Evolutionary conservation across 2,797 vertebrate species (phyloP), one percentile per base, ranked within the genome.

Genomic region (Anguilla pacifica): DNA sequence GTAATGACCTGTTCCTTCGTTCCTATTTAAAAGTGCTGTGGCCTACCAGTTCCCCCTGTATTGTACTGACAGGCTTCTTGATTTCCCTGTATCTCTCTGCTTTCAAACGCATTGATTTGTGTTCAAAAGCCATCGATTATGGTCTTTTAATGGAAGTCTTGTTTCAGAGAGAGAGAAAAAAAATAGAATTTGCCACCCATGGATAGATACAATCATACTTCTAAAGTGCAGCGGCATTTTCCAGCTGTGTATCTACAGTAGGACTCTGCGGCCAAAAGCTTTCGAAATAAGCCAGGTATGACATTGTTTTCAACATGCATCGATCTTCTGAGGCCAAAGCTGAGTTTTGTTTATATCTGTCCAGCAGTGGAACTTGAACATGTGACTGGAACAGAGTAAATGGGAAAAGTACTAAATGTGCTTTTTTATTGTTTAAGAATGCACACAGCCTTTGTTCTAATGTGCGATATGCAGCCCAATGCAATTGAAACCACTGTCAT

Each of bases 81-180:
- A 72, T 84, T 25, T 82, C 46, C 49, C 61, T n/a, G 46, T 55
- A 39, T 82, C 64, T 43, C 4, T 39, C 61, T 13, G 61, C 81
- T 55, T 31, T 87, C 59, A 83, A 87, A 13, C 17, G 2, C 43
- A 84, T 84, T 87, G 86, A 87, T 87, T 72, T 87, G 53, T 64
- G 64, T 87, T 74, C 85, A 86, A 25, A 43, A 7, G 61, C 49
- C 59, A 87, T 72, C 83, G 82, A 84, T 84, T 74, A 28, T 70
- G n/a, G 7, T 84, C 81, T 74, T 82, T 74, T 35, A 84, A 72
- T 74, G 82, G 64, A 87, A 84, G 59, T 51, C 15, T 84, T 49
- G 46, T 53, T 59, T 74, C 7, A 28, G 11, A 43, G 2, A 77
- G 10, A 43, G 2, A 43, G 72, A 17, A 77, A 77, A 43, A 35